These are phyloP conservation scores for Indri indri DNA, from an alignment of 2,113 vertebrate species.

Conservation along the genomic window DNA sequence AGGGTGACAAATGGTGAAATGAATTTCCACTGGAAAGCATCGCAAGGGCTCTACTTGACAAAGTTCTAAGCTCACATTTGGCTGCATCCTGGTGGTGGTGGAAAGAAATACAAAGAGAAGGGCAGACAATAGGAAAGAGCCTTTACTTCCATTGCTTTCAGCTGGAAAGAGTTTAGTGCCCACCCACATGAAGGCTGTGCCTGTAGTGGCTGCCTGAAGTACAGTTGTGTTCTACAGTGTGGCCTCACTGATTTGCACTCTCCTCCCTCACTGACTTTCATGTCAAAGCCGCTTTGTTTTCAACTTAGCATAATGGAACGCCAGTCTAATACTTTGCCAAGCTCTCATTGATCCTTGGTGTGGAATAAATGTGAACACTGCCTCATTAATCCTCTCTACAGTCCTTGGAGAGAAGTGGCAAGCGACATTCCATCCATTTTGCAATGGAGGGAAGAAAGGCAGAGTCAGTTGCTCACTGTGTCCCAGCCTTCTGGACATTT, in stretches of 20 bases:
- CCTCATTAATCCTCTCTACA: constrained; percentile 59
- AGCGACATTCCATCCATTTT: constrained; percentile 48
- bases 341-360: constrained; percentile 63
- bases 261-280: constrained; percentile 37
- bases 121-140: not conserved
- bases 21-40: not conserved
- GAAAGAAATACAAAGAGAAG: not conserved
- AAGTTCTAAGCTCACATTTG: not conserved
- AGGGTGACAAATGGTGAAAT: not conserved
- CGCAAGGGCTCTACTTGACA: not conserved
- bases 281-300: constrained; percentile 63
- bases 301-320: constrained; percentile 54
- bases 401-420: constrained; percentile 47
- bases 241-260: not conserved
- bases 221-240: not conserved
- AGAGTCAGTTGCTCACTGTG: constrained; percentile 41
- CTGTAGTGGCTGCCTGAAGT: not conserved
- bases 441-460: constrained; percentile 36
- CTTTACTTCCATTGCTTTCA: constrained; percentile 2
- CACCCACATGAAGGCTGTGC: not conserved
- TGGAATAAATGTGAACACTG: constrained; percentile 70
- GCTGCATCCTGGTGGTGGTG: not conserved
- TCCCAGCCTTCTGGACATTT: constrained; percentile 51
- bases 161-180: not conserved
- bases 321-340: constrained; percentile 39